Conservation (phyloP, 2,888 invertebrate species). For the Sarcophaga variegata region DNA sequence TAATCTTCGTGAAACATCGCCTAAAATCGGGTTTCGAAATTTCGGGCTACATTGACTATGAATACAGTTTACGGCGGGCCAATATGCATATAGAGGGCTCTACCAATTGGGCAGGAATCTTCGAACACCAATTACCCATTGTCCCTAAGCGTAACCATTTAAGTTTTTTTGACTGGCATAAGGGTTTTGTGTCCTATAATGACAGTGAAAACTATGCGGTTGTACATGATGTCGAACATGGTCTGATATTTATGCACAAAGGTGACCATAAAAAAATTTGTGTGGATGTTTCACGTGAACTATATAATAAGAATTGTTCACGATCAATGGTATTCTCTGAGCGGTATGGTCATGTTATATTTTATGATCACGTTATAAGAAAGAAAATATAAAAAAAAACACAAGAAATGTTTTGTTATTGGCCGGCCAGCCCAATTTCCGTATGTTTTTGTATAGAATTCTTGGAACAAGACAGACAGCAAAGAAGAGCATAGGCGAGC, state of each 20-base stretch:
- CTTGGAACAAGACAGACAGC: too few relatives aligned
- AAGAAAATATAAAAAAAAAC: conserved; percentile 82
- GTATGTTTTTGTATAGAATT: too few relatives aligned
- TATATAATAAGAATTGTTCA: conserved; percentile 87
- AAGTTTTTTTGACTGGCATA: conserved; percentile 88
- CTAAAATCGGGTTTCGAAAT: conserved; percentile 89
- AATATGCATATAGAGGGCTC: conserved; percentile 69
- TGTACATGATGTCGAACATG: conserved; percentile 87
- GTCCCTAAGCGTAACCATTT: conserved; percentile 88
- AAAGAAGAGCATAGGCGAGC: too few relatives aligned
- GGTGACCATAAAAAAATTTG: conserved; percentile 90
- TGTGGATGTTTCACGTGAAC: conserved; percentile 85
- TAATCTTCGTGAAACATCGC: conserved; percentile 89
- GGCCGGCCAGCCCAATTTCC: too few relatives aligned
- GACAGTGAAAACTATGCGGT: conserved; percentile 90
- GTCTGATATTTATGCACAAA: conserved; percentile 90
- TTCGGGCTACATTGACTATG: conserved; percentile 93
- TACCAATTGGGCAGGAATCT: conserved; percentile 90
- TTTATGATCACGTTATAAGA: conserved; percentile 90
- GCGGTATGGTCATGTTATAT: conserved; percentile 88
- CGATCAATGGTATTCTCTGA: conserved; percentile 85
- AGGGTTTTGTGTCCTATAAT: conserved; percentile 87
- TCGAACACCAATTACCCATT: conserved; percentile 85
- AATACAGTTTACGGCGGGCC: conserved; percentile 75
- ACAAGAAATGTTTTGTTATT: background rate